Conservation (phyloP, 2,888 invertebrate genomes). For the Oxycera nigricornis region DNA sequence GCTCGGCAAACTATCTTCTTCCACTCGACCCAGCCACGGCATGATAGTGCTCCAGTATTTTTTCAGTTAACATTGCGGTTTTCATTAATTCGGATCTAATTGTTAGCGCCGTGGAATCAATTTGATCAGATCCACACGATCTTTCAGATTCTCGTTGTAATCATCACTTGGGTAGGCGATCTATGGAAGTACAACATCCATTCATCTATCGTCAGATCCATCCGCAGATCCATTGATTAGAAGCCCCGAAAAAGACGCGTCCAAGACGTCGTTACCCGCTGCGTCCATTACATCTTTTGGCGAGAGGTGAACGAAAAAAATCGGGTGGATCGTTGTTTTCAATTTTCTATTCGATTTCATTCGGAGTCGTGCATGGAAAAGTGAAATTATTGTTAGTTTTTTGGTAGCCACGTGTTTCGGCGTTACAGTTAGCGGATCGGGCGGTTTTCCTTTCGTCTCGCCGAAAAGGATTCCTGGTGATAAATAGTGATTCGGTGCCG, state of each 20-base stretch:
- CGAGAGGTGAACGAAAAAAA: neutral
- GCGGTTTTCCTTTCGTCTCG: neutral
- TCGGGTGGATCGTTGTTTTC: neutral
- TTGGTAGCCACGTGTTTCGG: conserved; percentile 17
- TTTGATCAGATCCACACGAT: neutral
- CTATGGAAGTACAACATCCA: neutral
- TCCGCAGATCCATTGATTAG: conserved; percentile 9
- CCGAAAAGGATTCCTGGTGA: neutral
- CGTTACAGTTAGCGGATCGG: neutral
- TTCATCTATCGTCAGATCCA: neutral
- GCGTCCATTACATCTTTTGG: conserved; percentile 3
- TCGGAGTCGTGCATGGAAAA: conserved; percentile 16
- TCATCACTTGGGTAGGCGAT: neutral
- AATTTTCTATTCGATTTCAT: conserved; percentile 27
- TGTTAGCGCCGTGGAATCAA: conserved; percentile 28
- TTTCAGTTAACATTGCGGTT: conserved; percentile 40
- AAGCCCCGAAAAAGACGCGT: neutral
- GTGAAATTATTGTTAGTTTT: conserved; percentile 34
- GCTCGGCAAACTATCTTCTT: neutral
- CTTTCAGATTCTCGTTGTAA: neutral
- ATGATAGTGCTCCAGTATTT: conserved; percentile 29
- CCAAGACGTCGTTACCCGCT: conserved; percentile 3
- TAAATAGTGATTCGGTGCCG: neutral
- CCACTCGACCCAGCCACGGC: neutral
- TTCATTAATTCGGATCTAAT: conserved; percentile 39